A percentile compares a stretch with the other conserved stretches of the same genome.
Evolutionary conservation across 2,888 invertebrate genomes (phyloP).

Genomic region (Salticus scenicus): DNA sequence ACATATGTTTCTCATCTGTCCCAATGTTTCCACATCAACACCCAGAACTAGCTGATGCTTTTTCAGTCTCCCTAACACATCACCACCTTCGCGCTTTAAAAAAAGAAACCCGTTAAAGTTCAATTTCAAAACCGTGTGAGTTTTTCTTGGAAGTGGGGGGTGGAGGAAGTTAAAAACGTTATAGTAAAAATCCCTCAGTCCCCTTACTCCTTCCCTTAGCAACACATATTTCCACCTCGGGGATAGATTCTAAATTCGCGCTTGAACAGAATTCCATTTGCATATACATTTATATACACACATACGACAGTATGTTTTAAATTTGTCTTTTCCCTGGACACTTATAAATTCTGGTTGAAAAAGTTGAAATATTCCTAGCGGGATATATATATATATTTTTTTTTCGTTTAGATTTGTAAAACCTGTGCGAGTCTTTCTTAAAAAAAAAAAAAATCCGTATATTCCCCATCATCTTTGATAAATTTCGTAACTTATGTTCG

Average conservation of each 20-base stretch:
- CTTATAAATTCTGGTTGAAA: constrained; percentile 69
- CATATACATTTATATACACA: constrained; percentile 65
- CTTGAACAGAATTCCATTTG: constrained; percentile 51
- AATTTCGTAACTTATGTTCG: constrained; percentile 24
- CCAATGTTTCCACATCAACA: constrained; percentile 64
- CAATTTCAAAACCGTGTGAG: constrained; percentile 61
- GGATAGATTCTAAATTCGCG: constrained; percentile 29
- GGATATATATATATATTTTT: too few species aligned
- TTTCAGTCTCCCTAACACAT: constrained; percentile 30
- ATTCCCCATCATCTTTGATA: constrained; percentile 52
- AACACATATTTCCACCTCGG: constrained; percentile 36
- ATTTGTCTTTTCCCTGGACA: constrained; percentile 66
- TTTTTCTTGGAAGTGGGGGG: constrained; percentile 19
- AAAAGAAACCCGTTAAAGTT: constrained; percentile 68
- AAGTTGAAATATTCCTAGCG: constrained; percentile 58
- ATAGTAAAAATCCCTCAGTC: constrained; percentile 26
- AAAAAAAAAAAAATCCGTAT: constrained; percentile 53
- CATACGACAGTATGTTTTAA: constrained; percentile 47
- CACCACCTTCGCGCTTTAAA: constrained; percentile 17
- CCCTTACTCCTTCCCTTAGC: not conserved
- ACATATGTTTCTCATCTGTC: constrained; percentile 68
- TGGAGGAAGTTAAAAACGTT: constrained; percentile 27
- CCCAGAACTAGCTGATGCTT: constrained; percentile 7
- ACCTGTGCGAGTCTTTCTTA: constrained; percentile 46
- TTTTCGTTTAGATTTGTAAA: constrained; percentile 33